Evolutionary conservation across 1,140 invertebrate genomes (phyloP), one percentile per base, ranked within the genome.

Genomic region (Aradophagus sp.): DNA sequence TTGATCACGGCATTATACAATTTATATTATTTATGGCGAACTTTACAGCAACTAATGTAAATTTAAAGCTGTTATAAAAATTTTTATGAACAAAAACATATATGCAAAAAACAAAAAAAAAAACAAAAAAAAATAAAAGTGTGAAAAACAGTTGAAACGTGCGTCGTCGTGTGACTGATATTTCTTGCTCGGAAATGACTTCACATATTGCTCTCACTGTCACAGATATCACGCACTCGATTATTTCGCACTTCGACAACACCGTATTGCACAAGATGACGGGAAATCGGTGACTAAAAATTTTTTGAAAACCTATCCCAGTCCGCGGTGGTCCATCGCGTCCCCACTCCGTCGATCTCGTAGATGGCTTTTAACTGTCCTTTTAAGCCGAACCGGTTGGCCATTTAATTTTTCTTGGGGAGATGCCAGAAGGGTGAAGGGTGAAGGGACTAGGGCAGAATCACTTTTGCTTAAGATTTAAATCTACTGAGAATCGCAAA

Each of bases 261-360:
- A 63, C 62, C 20, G 62, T 75, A 73, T 73, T 73, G 70, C 70
- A 76, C 74, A 53, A 70, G 61, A 70, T 56, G 65, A 75, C 50
- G 61, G 53, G 31, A 32, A 68, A 58, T 68, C 65, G 38, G 56
- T 36, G 70, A 76, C 74, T 76, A 66, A 76, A 58, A 52, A 48
- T 42, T 66, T 73, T 63, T 67, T 14, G n/a, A 48, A 66, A 73
- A 63, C 53, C 34, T 17, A 32, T 45, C 34, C 73, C 32, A 59
- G 55, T 45, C 42, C 52, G 17, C 17, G 52, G 52, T 47, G 52
- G 41, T 63, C 65, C 44, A 19, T 59, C 55, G 52, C 55, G 38
- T 75, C 70, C 74, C 70, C 58, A 65, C 65, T 45, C 41, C 1
- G 7, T 1, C 19, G 15, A 20, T 14, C 32, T 41, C 10, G 13